phyloP scores from a whole-genome alignment of 2,888 invertebrate species.

The Chymomyza amoena region DNA sequence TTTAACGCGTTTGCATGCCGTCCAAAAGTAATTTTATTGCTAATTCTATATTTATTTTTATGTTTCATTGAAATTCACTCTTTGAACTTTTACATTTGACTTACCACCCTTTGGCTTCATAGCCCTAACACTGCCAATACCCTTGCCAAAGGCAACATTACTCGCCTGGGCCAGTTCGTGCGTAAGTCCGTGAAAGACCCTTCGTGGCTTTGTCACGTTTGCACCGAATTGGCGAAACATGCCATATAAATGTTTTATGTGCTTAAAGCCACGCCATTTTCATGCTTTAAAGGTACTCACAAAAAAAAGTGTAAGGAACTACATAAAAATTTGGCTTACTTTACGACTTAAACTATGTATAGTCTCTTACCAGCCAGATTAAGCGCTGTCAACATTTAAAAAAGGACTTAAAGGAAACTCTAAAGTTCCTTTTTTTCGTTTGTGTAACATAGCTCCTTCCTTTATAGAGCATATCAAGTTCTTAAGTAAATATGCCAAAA shows the following conservation, averaged over 20 bases:
- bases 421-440: not conserved
- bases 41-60: conserved; percentile 55
- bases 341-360: not conserved
- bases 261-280: not conserved
- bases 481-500: not conserved
- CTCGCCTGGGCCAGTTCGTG: not conserved
- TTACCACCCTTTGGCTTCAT: not conserved
- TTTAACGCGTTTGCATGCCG: conserved; percentile 64
- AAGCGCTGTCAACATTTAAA: too few relatives aligned
- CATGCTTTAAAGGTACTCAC: not conserved
- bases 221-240: not conserved
- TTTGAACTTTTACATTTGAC: conserved; percentile 38
- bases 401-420: not conserved
- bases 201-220: not conserved
- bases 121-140: not conserved
- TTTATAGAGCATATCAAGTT: too few relatives aligned
- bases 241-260: not conserved
- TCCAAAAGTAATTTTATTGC: conserved; percentile 33
- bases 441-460: too few relatives aligned
- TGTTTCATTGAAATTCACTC: conserved; percentile 36
- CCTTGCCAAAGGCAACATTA: not conserved
- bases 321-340: too few relatives aligned
- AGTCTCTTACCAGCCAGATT: too few relatives aligned
- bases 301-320: not conserved
- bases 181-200: not conserved